Base-by-base conservation (phyloP, 2,797 vertebrate genomes). In the Ibycter americanus region DNA sequence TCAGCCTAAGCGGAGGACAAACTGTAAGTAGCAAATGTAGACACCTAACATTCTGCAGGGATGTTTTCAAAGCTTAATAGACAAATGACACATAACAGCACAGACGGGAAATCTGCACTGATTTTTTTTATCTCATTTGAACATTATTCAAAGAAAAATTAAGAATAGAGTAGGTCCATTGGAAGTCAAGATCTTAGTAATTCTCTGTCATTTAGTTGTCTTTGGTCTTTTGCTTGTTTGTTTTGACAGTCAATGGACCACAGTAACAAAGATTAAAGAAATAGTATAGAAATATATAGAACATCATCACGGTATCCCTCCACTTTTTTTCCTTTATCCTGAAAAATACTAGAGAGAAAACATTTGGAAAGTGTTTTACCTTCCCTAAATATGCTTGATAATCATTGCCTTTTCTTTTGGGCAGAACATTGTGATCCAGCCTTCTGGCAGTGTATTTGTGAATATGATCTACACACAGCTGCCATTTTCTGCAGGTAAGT, bases 391-490 rank as follows among this genome's bases (percentile, higher is more conserved):
- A 26, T 47, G 6, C 14, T 67, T 72, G 46, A 44, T 51, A 83
- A 72, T 40, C 26, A 77, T 15, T 63, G 44, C 16, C 16, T 77
- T 70, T 59, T 87, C 16, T 65, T 93, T 54, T 71, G 49, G 29
- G 55, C 96, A 99, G 99, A 97, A 98, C 29, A 93, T 99, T 80
- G 96, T 96, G 51, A 97, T 99, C 95, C 98, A 98, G 63, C 84
- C 99, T 85, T 98, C 96, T 2, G 99, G 99, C 26, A 98, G 98
- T 62, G 98, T 99, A 31, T 99, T 98, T 89, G 96, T 99, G 87
- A 99, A 99, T 86, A 98, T 97, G 93, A 98, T 99, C 91, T 98
- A 98, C 59, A 98, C 98, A 40, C 98, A 98, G 94, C 93, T 99
- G 76, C 99, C 99, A 0, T 80, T 99, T 73, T 99, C 98, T 55